Percentiles rank a stretch among this genome's conserved stretches.
phyloP scores from a whole-genome alignment of 2,888 invertebrate species.

The Electrophaes corylata region DNA sequence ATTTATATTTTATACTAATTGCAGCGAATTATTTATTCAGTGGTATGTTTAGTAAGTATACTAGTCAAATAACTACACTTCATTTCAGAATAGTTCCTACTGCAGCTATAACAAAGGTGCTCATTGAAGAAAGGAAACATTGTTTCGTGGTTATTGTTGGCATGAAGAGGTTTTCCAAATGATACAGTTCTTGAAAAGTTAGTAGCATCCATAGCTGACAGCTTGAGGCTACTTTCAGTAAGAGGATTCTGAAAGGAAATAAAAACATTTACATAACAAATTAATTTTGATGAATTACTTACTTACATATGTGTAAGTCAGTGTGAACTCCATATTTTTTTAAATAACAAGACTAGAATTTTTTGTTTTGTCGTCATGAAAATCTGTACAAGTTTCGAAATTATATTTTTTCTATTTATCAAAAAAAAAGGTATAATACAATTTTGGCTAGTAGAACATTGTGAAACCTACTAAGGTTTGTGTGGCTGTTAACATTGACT shows the following conservation, averaged over 20 bases:
- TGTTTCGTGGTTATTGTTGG: slow-evolving; percentile 39
- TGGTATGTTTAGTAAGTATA: slow-evolving; percentile 37
- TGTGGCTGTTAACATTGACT: no score
- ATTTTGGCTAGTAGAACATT: no score
- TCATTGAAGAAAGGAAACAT: slow-evolving; percentile 65
- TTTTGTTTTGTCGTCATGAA: no score
- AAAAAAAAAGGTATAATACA: no score
- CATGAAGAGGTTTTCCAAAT: slow-evolving; percentile 36
- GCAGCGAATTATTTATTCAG: slow-evolving; percentile 16
- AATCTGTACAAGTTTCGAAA: no score
- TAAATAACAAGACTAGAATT: no score
- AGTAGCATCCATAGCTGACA: slow-evolving; percentile 85
- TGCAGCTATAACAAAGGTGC: slow-evolving; percentile 70
- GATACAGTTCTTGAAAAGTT: slow-evolving; percentile 82
- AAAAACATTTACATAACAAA: neutral
- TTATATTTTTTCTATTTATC: no score
- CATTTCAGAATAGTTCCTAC: slow-evolving; percentile 66
- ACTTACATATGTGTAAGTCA: no score
- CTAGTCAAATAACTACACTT: slow-evolving; percentile 42
- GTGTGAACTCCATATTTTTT: no score
- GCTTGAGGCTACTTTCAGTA: slow-evolving; percentile 61
- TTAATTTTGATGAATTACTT: no score
- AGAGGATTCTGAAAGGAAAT: slow-evolving; percentile 79
- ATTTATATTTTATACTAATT: neutral
- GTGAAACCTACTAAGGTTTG: no score